Evolutionary conservation across 37 sponge, comb jelly and placozoan genomes (phyloP), one percentile per base, ranked within the genome.

Genomic region (Axinella damicornis): DNA sequence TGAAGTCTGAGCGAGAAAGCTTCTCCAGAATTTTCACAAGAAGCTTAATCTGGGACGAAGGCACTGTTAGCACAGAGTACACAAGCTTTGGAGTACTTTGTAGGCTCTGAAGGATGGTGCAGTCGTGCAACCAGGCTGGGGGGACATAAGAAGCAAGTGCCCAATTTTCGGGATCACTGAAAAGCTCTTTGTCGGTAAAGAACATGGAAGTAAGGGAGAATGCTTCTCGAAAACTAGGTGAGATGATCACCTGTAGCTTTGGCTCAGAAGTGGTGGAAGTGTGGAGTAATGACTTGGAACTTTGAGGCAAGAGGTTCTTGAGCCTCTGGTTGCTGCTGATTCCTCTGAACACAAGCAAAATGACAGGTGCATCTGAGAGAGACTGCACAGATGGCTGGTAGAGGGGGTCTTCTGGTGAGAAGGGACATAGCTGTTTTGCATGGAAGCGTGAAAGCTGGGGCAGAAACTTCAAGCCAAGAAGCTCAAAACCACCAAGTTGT

Each of bases 141-240:
- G 87, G 90, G 0, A 89, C 35, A 33, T 73, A 82, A 20, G 76
- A 28, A n/a, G 65, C 25, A 9, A 85, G 52, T 1, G 63, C 17
- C 75, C 84, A 77, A 37, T 28, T 65, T 12, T 30, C n/a, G 5
- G 80, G 36, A 68, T 89, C 90, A 31, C 64, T 56, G 57, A 89
- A 93, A 22, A 93, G 79, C 35, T 93, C 94, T 69, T 86, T 89
- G 55, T 86, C 90, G 21, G 65, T 69, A 61, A 93, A 93, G 69
- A 93, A 83, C 31, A 85, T 35, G 13, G 77, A 70, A 0, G 77
- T 14, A 0, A 84, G 65, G 20, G 53, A 20, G 55, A 77, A 81
- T 24, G 87, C 94, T 37, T 83, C 41, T 27, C 53, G 32, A 22
- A 85, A 55, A 41, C 5, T 46, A 14, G 12, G 0, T 2, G 90